These are phyloP conservation scores for Cyphomyrus discorhynchus DNA, from an alignment of 2,113 vertebrate species.

Conservation along the genomic window DNA sequence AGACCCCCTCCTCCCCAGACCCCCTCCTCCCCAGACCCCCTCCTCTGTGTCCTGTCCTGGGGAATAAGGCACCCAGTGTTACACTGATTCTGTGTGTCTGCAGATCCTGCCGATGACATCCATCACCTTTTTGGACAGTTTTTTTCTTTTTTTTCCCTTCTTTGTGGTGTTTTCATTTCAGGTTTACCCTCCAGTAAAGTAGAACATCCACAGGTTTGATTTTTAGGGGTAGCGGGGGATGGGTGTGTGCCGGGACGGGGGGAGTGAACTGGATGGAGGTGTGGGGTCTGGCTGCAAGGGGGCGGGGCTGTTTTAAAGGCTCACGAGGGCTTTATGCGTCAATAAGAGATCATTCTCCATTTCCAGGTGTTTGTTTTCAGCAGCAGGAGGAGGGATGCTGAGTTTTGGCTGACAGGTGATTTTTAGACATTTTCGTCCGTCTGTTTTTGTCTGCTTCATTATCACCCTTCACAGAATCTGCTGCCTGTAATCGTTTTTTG, in stretches of 20 bases:
- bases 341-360: background rate
- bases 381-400: background rate
- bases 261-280: background rate
- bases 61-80: background rate
- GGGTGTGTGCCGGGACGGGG: background rate
- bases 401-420: background rate
- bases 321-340: background rate
- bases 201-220: background rate
- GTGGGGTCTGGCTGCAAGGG: background rate
- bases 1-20: background rate
- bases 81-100: background rate
- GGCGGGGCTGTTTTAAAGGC: background rate
- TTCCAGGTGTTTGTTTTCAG: background rate
- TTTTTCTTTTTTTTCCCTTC: background rate
- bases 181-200: background rate
- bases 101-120: background rate
- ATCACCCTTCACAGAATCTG: background rate
- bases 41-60: background rate
- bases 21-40: background rate
- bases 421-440: background rate
- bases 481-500: background rate
- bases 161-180: conserved; percentile 14
- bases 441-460: background rate
- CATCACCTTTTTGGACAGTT: conserved; percentile 1
- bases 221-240: background rate